Percentiles rank a stretch among this genome's conserved stretches.
These are phyloP conservation scores for Synergus umbraculus DNA, from an alignment of 2,888 invertebrate species.

Conservation along the genomic window DNA sequence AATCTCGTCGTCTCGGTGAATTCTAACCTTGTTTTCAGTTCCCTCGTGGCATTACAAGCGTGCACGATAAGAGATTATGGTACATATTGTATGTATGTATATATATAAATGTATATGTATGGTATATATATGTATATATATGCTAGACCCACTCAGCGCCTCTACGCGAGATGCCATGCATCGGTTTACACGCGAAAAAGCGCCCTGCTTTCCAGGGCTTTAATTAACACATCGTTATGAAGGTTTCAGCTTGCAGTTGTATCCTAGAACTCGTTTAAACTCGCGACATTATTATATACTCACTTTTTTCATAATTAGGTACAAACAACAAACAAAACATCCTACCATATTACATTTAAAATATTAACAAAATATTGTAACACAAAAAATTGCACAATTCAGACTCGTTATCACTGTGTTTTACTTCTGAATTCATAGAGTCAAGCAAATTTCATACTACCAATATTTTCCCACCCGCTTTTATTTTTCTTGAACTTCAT, in stretches of 20 bases:
- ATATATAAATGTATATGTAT: too few species aligned
- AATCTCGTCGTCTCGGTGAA: slow-evolving; percentile 58
- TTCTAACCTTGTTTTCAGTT: slow-evolving; percentile 68
- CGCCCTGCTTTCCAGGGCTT: not conserved
- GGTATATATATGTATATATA: not conserved
- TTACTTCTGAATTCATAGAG: slow-evolving; percentile 5
- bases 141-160: not conserved
- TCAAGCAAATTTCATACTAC: not conserved
- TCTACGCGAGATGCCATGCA: not conserved
- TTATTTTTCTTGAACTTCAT: not conserved
- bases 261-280: not conserved
- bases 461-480: not conserved
- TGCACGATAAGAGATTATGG: slow-evolving; percentile 26
- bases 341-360: not conserved
- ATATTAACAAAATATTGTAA: not conserved
- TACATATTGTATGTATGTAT: not conserved
- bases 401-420: slow-evolving; percentile 1
- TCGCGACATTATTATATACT: not conserved
- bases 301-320: not conserved
- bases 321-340: not conserved
- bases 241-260: not conserved
- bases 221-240: slow-evolving; percentile 31
- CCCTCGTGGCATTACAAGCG: slow-evolving; percentile 50
- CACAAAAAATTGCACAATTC: not conserved
- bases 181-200: slow-evolving; percentile 6